phyloP scores from a whole-genome alignment of 2,797 vertebrate genomes.

The Distichodus sexfasciatus region DNA sequence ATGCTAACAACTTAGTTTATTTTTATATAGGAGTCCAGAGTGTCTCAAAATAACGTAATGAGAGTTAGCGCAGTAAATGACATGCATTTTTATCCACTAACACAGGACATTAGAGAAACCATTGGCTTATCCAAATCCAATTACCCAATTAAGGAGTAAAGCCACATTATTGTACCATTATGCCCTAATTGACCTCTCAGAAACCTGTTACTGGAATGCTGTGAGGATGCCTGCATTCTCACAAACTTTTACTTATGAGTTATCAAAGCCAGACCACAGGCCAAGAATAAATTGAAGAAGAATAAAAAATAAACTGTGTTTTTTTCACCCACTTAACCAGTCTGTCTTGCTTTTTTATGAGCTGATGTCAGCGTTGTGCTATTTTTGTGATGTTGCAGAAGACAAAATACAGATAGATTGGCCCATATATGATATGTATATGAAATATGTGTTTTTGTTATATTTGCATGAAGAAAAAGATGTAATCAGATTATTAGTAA shows the following conservation, averaged over 20 bases:
- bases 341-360: too few relatives aligned
- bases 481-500: too few relatives aligned
- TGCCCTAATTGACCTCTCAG: slow-evolving; percentile 75
- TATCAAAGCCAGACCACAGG: slow-evolving; percentile 55
- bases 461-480: too few relatives aligned
- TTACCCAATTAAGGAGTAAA: slow-evolving; percentile 70
- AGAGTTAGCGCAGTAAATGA: slow-evolving; percentile 61
- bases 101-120: slow-evolving; percentile 66
- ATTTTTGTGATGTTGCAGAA: too few relatives aligned
- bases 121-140: slow-evolving; percentile 70
- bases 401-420: too few relatives aligned
- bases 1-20: slow-evolving; percentile 10
- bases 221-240: slow-evolving; percentile 60
- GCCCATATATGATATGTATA: too few relatives aligned
- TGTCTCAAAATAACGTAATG: slow-evolving; percentile 56
- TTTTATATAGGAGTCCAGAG: slow-evolving; percentile 31
- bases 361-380: too few relatives aligned
- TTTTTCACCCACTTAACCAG: too few relatives aligned
- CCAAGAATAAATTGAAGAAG: slow-evolving; percentile 33
- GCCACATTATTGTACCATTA: slow-evolving; percentile 76
- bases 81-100: slow-evolving; percentile 65
- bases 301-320: slow-evolving; percentile 40
- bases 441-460: too few relatives aligned
- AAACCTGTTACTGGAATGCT: slow-evolving; percentile 77
- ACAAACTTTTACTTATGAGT: slow-evolving; percentile 66